phyloP scores from a whole-genome alignment of 2,113 vertebrate species.

The Poeciliopsis occidentalis region DNA sequence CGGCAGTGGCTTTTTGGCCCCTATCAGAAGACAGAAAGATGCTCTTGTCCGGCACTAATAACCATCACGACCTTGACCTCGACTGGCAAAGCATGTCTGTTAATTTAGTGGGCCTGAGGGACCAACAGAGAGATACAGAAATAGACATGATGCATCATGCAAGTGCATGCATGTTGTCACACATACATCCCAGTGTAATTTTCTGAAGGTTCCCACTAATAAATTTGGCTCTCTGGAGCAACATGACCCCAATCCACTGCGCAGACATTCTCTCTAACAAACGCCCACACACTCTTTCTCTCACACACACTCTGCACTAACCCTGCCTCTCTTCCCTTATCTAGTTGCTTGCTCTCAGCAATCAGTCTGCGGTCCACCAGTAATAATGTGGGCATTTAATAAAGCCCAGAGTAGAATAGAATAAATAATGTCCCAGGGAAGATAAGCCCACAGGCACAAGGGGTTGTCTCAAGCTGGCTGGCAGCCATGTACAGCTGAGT shows the following conservation, averaged over 20 bases:
- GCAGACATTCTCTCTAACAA: constrained; percentile 30
- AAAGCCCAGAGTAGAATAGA: constrained; percentile 56
- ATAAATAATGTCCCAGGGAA: constrained; percentile 60
- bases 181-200: constrained; percentile 44
- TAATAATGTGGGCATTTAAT: constrained; percentile 73
- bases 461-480: constrained; percentile 33
- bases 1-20: constrained; percentile 39
- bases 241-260: constrained; percentile 55
- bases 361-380: constrained; percentile 62
- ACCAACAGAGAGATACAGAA: constrained; percentile 39
- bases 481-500: constrained; percentile 34
- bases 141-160: constrained; percentile 49
- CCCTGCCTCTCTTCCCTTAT: constrained; percentile 52
- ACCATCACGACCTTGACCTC: constrained; percentile 67
- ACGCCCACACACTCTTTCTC: constrained; percentile 30
- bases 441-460: constrained; percentile 55
- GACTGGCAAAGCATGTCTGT: constrained; percentile 61
- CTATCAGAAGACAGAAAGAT: constrained; percentile 50
- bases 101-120: constrained; percentile 58
- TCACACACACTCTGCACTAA: constrained; percentile 2
- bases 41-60: constrained; percentile 58
- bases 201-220: constrained; percentile 66
- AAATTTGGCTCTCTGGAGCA: constrained; percentile 71
- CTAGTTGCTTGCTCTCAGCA: constrained; percentile 47
- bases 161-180: constrained; percentile 17